Percentiles rank a stretch among this genome's conserved stretches.
Conservation (phyloP, 64 coral and sea anemone genomes). For the Astreopora myriophthalma region DNA sequence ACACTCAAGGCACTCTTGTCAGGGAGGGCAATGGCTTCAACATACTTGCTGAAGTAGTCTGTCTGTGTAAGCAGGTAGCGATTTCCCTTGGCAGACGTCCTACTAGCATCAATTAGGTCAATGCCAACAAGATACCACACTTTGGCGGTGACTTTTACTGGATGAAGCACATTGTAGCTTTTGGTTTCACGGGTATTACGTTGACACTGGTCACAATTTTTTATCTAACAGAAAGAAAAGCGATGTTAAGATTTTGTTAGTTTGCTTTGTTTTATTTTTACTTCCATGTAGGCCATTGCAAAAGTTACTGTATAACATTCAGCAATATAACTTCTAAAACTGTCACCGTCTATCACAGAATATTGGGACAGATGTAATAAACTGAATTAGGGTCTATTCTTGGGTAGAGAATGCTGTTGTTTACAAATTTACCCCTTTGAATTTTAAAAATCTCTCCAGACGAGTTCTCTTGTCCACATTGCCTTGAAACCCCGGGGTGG, state of each 20-base stretch:
- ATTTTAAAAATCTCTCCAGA: too few relatives aligned
- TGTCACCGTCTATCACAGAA: too few relatives aligned
- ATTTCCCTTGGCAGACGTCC: constrained; percentile 35
- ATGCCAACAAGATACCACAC: constrained; percentile 64
- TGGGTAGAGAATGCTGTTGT: too few relatives aligned
- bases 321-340: too few relatives aligned
- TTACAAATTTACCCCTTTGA: too few relatives aligned
- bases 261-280: not conserved
- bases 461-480: too few relatives aligned
- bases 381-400: too few relatives aligned
- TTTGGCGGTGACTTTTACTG: constrained; percentile 31
- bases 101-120: constrained; percentile 55
- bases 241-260: not conserved
- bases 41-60: constrained; percentile 70
- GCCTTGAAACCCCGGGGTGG: too few relatives aligned
- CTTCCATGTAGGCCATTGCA: too few relatives aligned
- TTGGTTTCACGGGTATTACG: constrained; percentile 4
- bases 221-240: not conserved
- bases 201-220: constrained; percentile 61
- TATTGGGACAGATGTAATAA: too few relatives aligned
- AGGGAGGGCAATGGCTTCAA: constrained; percentile 48
- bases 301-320: not conserved
- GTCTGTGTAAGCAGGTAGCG: constrained; percentile 52
- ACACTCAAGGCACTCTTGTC: constrained; percentile 58
- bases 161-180: constrained; percentile 39